Evolutionary conservation across 2,113 vertebrate genomes (phyloP).

Genomic region (Phocoena sinus): DNA sequence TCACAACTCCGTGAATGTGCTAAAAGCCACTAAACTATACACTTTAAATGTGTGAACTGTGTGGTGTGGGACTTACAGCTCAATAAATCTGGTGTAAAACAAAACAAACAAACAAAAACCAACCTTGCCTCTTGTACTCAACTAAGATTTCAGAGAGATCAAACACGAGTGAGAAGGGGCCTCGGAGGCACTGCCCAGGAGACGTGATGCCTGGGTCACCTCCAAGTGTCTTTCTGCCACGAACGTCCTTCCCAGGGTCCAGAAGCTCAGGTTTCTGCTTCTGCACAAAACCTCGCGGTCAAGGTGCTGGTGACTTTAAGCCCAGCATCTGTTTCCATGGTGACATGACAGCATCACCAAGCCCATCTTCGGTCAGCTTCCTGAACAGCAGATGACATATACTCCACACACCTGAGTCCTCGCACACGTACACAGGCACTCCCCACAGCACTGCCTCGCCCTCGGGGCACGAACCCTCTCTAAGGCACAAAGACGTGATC

Average conservation of each 20-base stretch:
- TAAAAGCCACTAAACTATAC: not conserved
- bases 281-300: not conserved
- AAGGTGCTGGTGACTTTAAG: constrained; percentile 32
- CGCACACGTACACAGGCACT: too few relatives aligned
- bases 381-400: not conserved
- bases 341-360: constrained; percentile 65
- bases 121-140: not conserved
- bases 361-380: constrained; percentile 78
- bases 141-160: not conserved
- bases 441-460: not conserved
- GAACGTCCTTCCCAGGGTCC: not conserved
- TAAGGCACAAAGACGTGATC: not conserved
- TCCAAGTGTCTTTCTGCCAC: not conserved
- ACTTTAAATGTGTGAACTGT: not conserved
- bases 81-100: not conserved
- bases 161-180: too few relatives aligned
- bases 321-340: constrained; percentile 74
- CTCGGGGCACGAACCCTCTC: accelerated
- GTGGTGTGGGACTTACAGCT: not conserved
- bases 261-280: not conserved
- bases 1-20: not conserved
- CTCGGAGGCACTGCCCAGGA: not conserved
- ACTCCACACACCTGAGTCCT: accelerated
- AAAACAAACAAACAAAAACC: not conserved
- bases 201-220: not conserved